Conservation (phyloP, 37 sponge, comb jelly and placozoan genomes). For the Diacarnus erythraeanus region DNA sequence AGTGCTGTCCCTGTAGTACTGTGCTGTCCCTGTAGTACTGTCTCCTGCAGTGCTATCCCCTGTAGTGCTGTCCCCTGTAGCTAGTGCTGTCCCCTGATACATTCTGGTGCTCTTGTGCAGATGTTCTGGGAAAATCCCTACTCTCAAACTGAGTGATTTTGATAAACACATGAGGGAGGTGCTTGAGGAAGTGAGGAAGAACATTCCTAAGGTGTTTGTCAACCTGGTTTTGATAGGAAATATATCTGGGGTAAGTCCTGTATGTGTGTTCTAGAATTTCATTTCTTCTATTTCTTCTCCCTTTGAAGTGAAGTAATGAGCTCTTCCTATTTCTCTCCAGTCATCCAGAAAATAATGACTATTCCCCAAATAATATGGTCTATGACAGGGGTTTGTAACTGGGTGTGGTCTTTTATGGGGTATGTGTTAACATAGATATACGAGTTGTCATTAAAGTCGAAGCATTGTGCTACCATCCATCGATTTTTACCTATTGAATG, state of each 20-base stretch:
- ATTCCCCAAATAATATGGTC: too few relatives aligned
- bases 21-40: too few relatives aligned
- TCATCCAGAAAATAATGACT: too few relatives aligned
- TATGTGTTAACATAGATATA: conserved; percentile 49
- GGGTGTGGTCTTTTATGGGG: too few relatives aligned
- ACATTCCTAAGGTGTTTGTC: conserved; percentile 76
- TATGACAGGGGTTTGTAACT: too few relatives aligned
- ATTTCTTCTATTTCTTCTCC: too few relatives aligned
- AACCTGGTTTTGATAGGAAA: conserved; percentile 74
- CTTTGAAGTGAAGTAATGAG: too few relatives aligned
- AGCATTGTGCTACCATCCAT: conserved; percentile 64
- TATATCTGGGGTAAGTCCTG: conserved; percentile 62
- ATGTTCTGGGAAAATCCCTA: conserved; percentile 63
- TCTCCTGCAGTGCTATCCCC: too few relatives aligned
- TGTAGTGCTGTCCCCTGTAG: too few relatives aligned
- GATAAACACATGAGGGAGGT: conserved; percentile 54
- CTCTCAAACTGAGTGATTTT: conserved; percentile 57
- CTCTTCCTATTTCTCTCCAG: too few relatives aligned
- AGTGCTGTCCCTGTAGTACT: too few relatives aligned
- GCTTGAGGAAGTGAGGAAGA: conserved; percentile 52
- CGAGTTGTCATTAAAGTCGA: conserved; percentile 51
- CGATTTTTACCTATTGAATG: conserved; percentile 75
- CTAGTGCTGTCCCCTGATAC: too few relatives aligned
- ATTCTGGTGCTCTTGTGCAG: conserved; percentile 38
- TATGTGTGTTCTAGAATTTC: not conserved